Conservation (phyloP, 2,888 invertebrate species). For the Mythimna impura region DNA sequence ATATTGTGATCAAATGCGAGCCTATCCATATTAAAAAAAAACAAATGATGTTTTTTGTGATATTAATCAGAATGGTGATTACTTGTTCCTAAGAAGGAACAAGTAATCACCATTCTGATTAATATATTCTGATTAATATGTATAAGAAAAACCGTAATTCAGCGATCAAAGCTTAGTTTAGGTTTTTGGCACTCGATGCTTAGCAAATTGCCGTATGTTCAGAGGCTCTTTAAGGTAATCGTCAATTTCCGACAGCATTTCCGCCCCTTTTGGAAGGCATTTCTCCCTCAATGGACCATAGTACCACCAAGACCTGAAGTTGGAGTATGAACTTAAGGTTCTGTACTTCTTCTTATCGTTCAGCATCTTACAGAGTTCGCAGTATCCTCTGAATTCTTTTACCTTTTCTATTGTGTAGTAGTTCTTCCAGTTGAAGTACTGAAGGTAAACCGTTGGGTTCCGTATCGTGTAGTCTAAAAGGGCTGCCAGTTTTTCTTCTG, state of each 20-base stretch:
- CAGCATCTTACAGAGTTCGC: slow-evolving; percentile 76
- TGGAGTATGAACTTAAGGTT: slow-evolving; percentile 63
- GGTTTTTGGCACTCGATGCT: not conserved
- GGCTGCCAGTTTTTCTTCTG: slow-evolving; percentile 71
- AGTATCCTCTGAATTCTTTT: slow-evolving; percentile 71
- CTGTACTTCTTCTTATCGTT: slow-evolving; percentile 68
- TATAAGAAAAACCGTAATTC: not conserved
- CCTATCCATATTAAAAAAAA: no score
- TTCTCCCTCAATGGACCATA: slow-evolving; percentile 65
- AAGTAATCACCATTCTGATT: no score
- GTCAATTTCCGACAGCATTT: slow-evolving; percentile 60
- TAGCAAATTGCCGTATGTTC: not conserved
- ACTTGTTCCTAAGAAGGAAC: not conserved
- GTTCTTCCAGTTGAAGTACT: slow-evolving; percentile 77
- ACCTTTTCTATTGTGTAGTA: slow-evolving; percentile 73
- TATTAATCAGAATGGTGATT: not conserved
- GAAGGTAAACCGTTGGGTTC: slow-evolving; percentile 70
- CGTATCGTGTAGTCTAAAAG: slow-evolving; percentile 71
- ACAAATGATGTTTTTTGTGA: no score
- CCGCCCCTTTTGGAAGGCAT: slow-evolving; percentile 72
- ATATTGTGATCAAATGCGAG: no score
- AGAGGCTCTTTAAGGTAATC: slow-evolving; percentile 64
- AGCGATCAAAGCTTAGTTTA: not conserved
- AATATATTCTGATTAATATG: no score
- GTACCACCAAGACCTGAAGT: slow-evolving; percentile 83